Conservation (phyloP, 2,888 invertebrate genomes). For the Dicycla oo region DNA sequence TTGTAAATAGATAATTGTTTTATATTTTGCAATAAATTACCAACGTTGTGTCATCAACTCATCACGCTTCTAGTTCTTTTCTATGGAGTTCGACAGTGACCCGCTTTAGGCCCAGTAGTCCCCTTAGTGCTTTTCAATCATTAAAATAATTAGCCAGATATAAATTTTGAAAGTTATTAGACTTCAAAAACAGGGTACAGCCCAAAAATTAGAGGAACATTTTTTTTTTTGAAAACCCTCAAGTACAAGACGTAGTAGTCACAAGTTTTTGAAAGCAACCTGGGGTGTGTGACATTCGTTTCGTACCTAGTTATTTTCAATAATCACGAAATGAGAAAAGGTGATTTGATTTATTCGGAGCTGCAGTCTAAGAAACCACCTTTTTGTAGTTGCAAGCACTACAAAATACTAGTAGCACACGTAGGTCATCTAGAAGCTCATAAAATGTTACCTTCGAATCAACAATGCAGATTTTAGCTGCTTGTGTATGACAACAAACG, state of each 20-base stretch:
- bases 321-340: conserved; percentile 3
- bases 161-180: too few species aligned
- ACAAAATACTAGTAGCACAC: conserved; percentile 4
- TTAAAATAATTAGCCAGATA: too few species aligned
- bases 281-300: background rate
- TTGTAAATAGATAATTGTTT: too few species aligned
- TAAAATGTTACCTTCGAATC: conserved; percentile 54
- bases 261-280: background rate
- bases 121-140: too few species aligned
- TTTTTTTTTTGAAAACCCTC: too few species aligned
- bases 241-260: background rate
- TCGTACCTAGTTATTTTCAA: background rate
- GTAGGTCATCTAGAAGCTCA: conserved; percentile 28
- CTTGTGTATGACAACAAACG: conserved; percentile 47
- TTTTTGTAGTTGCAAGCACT: background rate
- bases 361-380: background rate
- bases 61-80: too few species aligned
- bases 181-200: too few species aligned
- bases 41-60: too few species aligned
- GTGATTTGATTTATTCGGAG: conserved; percentile 19
- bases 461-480: conserved; percentile 58
- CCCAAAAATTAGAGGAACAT: too few species aligned
- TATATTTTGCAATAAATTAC: too few species aligned
- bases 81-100: too few species aligned
- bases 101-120: too few species aligned